Evolutionary conservation across 1,140 invertebrate species (phyloP).

Genomic region (Tyrophagus putrescentiae): DNA sequence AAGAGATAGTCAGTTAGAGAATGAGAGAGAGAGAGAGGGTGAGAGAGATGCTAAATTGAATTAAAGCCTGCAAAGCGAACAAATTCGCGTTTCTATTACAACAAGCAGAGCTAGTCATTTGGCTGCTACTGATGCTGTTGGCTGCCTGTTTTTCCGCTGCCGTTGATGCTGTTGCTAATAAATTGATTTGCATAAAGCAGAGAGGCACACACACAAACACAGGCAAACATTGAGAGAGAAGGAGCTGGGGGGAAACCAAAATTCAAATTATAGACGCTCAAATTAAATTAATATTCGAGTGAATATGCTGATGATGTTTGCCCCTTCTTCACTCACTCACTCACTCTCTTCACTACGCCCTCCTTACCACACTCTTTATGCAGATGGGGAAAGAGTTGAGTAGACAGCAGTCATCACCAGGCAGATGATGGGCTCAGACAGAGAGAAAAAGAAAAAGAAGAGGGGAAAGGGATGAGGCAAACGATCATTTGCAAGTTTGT

Average conservation of each 20-base stretch:
- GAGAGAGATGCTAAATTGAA: background rate
- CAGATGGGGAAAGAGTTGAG: too few species aligned
- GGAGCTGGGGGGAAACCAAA: background rate
- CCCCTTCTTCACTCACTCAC: too few species aligned
- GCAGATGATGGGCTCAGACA: too few species aligned
- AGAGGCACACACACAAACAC: background rate
- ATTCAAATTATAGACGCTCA: slow-evolving; percentile 15
- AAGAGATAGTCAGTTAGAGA: background rate
- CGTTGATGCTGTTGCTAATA: slow-evolving; percentile 10
- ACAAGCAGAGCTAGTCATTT: background rate
- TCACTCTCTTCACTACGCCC: too few species aligned
- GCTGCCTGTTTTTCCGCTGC: too few species aligned
- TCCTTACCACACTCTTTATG: too few species aligned
- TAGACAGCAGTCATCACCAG: too few species aligned
- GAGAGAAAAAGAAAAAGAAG: too few species aligned
- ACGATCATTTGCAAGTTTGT: too few species aligned
- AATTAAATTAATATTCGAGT: slow-evolving; percentile 20
- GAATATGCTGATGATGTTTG: too few species aligned
- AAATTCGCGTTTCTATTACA: background rate
- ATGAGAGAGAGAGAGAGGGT: background rate
- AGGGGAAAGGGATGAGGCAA: too few species aligned
- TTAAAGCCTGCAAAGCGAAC: slow-evolving; percentile 11
- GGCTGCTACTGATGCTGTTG: too few species aligned
- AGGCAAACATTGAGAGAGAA: background rate
- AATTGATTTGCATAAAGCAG: slow-evolving; percentile 11